A percentile compares a stretch with the other conserved stretches of the same genome.
Conservation (phyloP, 23 tunicate genomes). For the Trididemnum miniatum region DNA sequence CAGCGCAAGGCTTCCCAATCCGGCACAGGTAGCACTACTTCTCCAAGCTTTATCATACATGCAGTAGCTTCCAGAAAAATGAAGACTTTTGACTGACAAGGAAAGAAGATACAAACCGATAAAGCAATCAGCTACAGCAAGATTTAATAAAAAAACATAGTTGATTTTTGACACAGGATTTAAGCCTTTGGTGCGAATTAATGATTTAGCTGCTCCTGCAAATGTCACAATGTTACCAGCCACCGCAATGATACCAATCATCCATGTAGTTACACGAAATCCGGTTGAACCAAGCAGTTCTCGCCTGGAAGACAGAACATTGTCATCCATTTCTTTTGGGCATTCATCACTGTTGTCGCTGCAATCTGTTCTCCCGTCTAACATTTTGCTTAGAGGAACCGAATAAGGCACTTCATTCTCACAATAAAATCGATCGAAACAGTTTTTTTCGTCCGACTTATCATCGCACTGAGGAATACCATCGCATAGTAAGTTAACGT, state of each 20-base stretch:
- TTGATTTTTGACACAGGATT: constrained; percentile 40
- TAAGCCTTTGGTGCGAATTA: neutral
- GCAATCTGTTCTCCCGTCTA: constrained; percentile 71
- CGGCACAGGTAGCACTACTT: constrained; percentile 50
- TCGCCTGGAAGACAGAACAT: constrained; percentile 50
- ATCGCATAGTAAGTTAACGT: constrained; percentile 50
- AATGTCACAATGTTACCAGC: constrained; percentile 39
- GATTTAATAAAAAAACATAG: constrained; percentile 56
- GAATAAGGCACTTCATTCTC: constrained; percentile 48
- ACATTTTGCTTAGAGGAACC: constrained; percentile 46
- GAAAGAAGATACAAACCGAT: constrained; percentile 68
- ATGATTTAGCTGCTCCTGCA: constrained; percentile 12
- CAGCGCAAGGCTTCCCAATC: constrained; percentile 59
- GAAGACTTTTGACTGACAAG: constrained; percentile 26
- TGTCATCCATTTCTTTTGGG: constrained; percentile 62
- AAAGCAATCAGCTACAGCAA: constrained; percentile 60
- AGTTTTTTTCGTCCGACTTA: constrained; percentile 40
- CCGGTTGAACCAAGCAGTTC: constrained; percentile 43
- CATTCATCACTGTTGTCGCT: constrained; percentile 72
- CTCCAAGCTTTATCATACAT: constrained; percentile 58
- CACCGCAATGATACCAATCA: constrained; percentile 34
- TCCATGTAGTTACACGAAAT: constrained; percentile 49
- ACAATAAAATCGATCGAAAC: constrained; percentile 56
- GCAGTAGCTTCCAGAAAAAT: constrained; percentile 61
- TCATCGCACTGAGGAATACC: constrained; percentile 68